Conservation (phyloP, 2,113 vertebrate genomes). For the Misgurnus anguillicaudatus region DNA sequence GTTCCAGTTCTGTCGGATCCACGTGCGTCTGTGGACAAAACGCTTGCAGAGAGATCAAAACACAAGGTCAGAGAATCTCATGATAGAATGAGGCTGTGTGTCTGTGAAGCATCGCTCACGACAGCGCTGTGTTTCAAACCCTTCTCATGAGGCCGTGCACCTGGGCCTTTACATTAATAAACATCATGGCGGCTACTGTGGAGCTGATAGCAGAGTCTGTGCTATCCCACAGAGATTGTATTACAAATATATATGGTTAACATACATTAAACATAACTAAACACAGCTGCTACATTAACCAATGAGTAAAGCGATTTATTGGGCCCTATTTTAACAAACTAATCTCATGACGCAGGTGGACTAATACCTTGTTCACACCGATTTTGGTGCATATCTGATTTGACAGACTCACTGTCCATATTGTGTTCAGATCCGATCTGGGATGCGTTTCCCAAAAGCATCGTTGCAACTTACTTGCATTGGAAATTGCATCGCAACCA, state of each 20-base stretch:
- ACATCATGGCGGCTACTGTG: neutral
- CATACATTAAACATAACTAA: slow-evolving; percentile 33
- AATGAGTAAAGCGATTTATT: no score
- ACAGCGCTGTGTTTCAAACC: neutral
- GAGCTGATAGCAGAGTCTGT: neutral
- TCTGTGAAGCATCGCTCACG: slow-evolving; percentile 7
- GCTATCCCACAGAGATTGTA: neutral
- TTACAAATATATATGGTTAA: slow-evolving; percentile 15
- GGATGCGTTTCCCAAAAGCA: no score
- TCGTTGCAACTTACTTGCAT: no score
- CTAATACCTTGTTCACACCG: no score
- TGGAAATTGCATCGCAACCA: no score
- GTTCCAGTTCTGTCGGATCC: slow-evolving; percentile 27
- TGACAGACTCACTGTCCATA: no score
- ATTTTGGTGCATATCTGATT: no score
- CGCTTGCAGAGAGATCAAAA: neutral
- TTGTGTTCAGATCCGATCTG: no score
- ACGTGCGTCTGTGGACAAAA: neutral
- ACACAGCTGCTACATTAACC: slow-evolving; percentile 33
- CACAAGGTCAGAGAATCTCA: slow-evolving; percentile 7
- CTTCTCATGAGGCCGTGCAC: slow-evolving; percentile 15
- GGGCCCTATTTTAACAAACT: no score
- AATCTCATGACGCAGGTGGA: no score
- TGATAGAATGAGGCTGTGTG: slow-evolving; percentile 26
- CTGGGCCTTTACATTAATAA: neutral